Percentiles rank a stretch among this genome's conserved stretches.
Conservation (phyloP, 2,888 invertebrate species). For the Coecobrya sp. region DNA sequence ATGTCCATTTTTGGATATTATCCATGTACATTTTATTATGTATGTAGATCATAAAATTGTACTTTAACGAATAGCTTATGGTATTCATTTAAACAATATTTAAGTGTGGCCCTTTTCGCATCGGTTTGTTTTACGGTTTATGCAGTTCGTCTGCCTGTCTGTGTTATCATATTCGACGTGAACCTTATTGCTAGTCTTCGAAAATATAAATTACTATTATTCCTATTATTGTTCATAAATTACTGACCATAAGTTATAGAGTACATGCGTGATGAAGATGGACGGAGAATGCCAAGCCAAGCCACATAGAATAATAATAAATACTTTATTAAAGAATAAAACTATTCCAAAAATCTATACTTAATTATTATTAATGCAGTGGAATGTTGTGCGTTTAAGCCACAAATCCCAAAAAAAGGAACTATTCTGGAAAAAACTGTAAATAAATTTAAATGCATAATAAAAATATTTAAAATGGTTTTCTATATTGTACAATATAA, state of each 20-base stretch:
- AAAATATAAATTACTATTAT: background rate
- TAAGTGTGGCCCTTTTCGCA: no score
- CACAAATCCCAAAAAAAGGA: background rate
- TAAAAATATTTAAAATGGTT: no score
- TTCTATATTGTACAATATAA: background rate
- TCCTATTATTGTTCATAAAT: background rate
- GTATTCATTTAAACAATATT: no score
- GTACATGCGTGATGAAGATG: conserved; percentile 19
- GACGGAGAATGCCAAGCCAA: conserved; percentile 54
- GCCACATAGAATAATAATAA: conserved; percentile 47
- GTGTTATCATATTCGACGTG: background rate
- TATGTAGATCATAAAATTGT: no score
- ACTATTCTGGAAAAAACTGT: background rate
- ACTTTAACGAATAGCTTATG: no score
- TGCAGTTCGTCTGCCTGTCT: background rate
- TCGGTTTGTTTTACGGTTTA: background rate
- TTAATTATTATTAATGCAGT: background rate
- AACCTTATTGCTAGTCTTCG: background rate
- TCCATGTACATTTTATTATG: no score
- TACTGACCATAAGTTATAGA: conserved; percentile 34
- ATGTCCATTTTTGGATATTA: no score
- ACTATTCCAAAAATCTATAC: conserved; percentile 2
- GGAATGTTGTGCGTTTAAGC: no score
- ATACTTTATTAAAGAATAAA: conserved; percentile 14
- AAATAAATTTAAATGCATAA: background rate